These are phyloP conservation scores for Cebus imitator DNA, from an alignment of 2,113 vertebrate genomes.

Conservation along the genomic window DNA sequence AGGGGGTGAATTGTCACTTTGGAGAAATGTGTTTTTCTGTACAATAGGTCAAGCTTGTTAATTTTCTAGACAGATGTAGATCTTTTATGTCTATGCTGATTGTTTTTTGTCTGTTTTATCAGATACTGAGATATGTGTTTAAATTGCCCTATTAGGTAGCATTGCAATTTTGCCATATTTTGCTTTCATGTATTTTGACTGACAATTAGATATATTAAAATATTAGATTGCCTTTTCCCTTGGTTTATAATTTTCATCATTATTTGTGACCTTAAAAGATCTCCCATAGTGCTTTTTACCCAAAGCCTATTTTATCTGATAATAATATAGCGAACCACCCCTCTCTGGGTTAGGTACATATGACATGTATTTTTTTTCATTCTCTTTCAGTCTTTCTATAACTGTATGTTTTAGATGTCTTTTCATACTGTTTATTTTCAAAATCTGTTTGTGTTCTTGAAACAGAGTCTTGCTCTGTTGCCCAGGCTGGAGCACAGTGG, in stretches of 20 bases:
- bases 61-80: not conserved
- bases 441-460: no score
- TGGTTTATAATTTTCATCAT: not conserved
- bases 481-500: no score
- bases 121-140: not conserved
- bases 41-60: not conserved
- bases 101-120: not conserved
- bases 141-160: not conserved
- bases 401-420: not conserved
- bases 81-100: not conserved
- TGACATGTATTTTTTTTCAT: not conserved
- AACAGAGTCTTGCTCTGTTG: no score
- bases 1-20: not conserved
- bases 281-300: not conserved
- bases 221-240: not conserved
- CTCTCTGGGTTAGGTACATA: not conserved
- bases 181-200: constrained; percentile 18
- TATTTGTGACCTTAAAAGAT: not conserved
- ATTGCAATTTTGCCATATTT: not conserved
- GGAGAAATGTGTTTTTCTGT: not conserved
- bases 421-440: not conserved
- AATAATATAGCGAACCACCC: not conserved
- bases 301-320: not conserved
- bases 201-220: not conserved
- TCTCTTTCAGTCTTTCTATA: not conserved